These are phyloP conservation scores for Emydoidea blandingii DNA, from an alignment of 2,797 vertebrate species.

Conservation along the genomic window DNA sequence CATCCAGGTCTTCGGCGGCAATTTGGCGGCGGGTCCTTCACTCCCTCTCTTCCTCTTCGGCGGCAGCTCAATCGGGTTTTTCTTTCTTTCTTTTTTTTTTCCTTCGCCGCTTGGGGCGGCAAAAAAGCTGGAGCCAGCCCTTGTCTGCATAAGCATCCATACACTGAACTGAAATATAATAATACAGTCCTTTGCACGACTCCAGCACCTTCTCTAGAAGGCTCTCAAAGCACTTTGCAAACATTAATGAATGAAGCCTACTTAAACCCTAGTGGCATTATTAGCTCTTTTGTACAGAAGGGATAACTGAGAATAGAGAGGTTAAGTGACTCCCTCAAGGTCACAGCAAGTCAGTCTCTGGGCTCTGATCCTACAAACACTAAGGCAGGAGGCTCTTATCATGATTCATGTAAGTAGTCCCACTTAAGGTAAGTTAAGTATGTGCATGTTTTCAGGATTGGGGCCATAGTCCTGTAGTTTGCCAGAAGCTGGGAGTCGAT, in stretches of 20 bases:
- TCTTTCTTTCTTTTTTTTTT: too few relatives aligned
- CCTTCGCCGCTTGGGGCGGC: too few relatives aligned
- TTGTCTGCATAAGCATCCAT: neutral
- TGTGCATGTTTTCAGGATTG: neutral
- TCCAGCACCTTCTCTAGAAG: neutral
- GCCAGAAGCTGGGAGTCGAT: neutral
- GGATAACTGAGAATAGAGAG: neutral
- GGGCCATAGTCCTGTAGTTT: neutral
- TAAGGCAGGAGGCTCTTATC: neutral
- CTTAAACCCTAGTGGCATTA: slow-evolving; percentile 11
- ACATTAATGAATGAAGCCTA: slow-evolving; percentile 5
- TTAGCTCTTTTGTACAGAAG: neutral
- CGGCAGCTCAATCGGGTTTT: too few relatives aligned
- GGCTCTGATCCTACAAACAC: neutral
- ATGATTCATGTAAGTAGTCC: slow-evolving; percentile 15
- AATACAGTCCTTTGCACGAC: neutral
- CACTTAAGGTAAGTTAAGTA: neutral
- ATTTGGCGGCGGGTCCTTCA: too few relatives aligned
- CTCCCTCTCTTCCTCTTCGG: too few relatives aligned
- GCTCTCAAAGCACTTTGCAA: neutral
- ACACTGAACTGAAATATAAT: neutral
- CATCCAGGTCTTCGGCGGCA: too few relatives aligned
- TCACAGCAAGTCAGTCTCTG: neutral
- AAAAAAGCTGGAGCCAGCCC: too few relatives aligned
- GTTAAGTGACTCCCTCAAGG: neutral